Percentiles rank a stretch among this genome's conserved stretches.
Conservation (phyloP, 2,797 vertebrate species). For the Neosalanx taihuensis region DNA sequence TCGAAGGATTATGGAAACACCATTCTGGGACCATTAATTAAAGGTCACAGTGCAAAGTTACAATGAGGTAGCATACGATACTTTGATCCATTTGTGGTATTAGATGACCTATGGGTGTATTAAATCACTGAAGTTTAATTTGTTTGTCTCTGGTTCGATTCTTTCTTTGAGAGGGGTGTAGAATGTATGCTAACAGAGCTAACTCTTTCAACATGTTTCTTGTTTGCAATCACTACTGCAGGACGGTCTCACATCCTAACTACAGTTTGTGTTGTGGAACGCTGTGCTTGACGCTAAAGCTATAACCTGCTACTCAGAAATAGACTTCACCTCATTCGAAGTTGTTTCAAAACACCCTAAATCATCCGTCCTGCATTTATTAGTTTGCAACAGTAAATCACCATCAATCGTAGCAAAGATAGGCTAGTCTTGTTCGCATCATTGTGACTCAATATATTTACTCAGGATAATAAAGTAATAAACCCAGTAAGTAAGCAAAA, state of each 20-base stretch:
- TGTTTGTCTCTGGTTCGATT: not conserved
- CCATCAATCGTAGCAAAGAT: not conserved
- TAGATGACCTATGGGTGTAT: not conserved
- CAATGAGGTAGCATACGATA: not conserved
- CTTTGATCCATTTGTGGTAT: not conserved
- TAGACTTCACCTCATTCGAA: not conserved
- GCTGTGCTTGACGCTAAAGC: no score
- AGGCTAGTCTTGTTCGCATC: no score
- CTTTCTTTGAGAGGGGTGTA: not conserved
- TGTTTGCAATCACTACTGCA: not conserved
- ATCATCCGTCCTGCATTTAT: not conserved
- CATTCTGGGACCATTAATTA: constrained; percentile 3
- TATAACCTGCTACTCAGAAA: not conserved
- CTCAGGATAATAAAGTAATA: not conserved
- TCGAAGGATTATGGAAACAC: constrained; percentile 6
- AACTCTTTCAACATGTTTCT: not conserved
- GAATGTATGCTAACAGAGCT: not conserved
- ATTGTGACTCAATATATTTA: not conserved
- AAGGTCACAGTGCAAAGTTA: constrained; percentile 8
- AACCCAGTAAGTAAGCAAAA: not conserved
- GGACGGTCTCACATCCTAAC: not conserved
- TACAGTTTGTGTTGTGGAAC: not conserved
- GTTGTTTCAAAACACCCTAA: not conserved
- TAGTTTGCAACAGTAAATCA: constrained; percentile 3
- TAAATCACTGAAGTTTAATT: not conserved